Percentiles rank a stretch among this genome's conserved stretches.
Evolutionary conservation across 2,888 invertebrate species (phyloP).

Genomic region (Trissolcus japonicus): DNA sequence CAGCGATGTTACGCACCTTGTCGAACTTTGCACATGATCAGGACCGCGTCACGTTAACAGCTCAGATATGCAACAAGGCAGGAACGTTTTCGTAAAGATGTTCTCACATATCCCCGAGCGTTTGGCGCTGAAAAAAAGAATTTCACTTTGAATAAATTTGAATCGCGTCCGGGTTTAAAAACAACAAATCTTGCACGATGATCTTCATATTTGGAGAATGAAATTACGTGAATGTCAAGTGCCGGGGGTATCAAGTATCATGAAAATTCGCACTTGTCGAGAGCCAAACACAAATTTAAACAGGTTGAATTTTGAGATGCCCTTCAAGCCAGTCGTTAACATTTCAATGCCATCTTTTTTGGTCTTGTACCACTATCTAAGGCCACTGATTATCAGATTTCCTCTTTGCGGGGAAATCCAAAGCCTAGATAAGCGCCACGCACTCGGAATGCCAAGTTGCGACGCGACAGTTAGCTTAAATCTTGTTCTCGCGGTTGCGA

Average conservation of each 20-base stretch:
- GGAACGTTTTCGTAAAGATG: neutral
- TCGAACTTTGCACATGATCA: slow-evolving; percentile 30
- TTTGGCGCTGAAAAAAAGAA: slow-evolving; percentile 12
- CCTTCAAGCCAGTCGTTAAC: too few species aligned
- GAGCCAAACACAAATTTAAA: too few species aligned
- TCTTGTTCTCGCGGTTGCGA: slow-evolving; percentile 3
- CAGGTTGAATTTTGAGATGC: too few species aligned
- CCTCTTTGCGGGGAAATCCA: too few species aligned
- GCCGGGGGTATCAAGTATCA: neutral
- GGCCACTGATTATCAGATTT: too few species aligned
- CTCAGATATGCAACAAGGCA: slow-evolving; percentile 18
- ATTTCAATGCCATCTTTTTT: too few species aligned
- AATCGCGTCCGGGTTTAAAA: slow-evolving; percentile 19
- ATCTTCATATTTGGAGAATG: slow-evolving; percentile 15
- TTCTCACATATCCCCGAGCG: slow-evolving; percentile 20
- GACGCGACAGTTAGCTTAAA: slow-evolving; percentile 20
- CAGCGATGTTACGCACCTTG: slow-evolving; percentile 3
- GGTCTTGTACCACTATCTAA: too few species aligned
- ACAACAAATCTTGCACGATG: slow-evolving; percentile 10
- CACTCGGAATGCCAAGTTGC: slow-evolving; percentile 18
- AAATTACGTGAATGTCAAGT: slow-evolving; percentile 12
- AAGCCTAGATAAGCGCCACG: neutral
- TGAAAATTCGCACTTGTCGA: slow-evolving; percentile 5
- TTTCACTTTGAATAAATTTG: slow-evolving; percentile 36
- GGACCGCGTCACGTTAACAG: slow-evolving; percentile 25